A percentile compares a stretch with the other conserved stretches of the same genome.
Evolutionary conservation across 1,140 invertebrate species (phyloP).

Genomic region (Drosophila busckii): DNA sequence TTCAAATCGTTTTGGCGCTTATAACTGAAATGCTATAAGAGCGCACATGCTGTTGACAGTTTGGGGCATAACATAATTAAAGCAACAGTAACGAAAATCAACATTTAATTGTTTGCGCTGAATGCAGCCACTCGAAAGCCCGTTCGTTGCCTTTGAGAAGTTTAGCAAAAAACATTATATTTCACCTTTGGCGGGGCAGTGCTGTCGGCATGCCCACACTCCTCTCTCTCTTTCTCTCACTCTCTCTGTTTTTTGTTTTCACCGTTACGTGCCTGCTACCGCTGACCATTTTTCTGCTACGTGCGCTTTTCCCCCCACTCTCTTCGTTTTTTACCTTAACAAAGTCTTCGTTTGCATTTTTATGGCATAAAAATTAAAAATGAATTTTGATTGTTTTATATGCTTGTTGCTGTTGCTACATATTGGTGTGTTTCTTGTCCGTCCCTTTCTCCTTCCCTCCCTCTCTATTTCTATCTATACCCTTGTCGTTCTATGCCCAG

Average conservation of each 20-base stretch:
- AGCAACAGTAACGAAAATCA: slow-evolving; percentile 2
- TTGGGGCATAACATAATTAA: slow-evolving; percentile 1
- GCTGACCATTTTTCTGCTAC: background rate
- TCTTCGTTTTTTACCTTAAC: background rate
- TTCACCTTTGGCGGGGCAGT: slow-evolving; percentile 46
- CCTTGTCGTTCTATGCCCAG: slow-evolving; percentile 41
- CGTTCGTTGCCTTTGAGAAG: slow-evolving; percentile 35
- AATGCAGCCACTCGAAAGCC: slow-evolving; percentile 42
- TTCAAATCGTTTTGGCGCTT: no score
- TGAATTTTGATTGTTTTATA: slow-evolving; percentile 75
- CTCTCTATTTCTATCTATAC: slow-evolving; percentile 10
- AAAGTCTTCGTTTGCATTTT: slow-evolving; percentile 68
- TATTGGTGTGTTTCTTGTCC: slow-evolving; percentile 8
- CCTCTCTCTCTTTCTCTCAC: background rate
- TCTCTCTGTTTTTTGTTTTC: background rate
- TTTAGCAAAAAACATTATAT: slow-evolving; percentile 42
- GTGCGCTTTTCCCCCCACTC: no score
- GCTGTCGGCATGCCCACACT: slow-evolving; percentile 34
- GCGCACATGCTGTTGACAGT: slow-evolving; percentile 29
- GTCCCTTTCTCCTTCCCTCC: slow-evolving; percentile 5
- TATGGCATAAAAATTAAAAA: slow-evolving; percentile 77
- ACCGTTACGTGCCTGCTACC: background rate
- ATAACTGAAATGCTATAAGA: slow-evolving; percentile 7
- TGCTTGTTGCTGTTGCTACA: slow-evolving; percentile 25
- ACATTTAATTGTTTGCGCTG: slow-evolving; percentile 25